These are phyloP conservation scores for Charadrius vociferus DNA, from an alignment of 2,113 vertebrate species.

Conservation along the genomic window DNA sequence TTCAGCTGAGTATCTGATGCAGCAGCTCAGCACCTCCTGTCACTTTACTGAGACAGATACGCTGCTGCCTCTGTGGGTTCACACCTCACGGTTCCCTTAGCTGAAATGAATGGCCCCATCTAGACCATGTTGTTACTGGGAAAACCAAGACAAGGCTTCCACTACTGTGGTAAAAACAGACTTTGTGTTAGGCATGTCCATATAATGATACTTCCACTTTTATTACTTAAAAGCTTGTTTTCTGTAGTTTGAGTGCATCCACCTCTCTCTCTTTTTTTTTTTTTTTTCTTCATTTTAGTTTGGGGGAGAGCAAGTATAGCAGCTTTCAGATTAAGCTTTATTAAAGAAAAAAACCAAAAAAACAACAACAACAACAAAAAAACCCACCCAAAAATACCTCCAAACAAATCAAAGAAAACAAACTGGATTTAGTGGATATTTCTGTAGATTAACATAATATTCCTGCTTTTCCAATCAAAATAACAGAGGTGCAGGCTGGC, in stretches of 20 bases:
- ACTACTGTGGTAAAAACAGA: neutral
- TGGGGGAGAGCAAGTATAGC: neutral
- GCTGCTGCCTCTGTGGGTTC: neutral
- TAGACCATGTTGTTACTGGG: neutral
- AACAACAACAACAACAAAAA: neutral
- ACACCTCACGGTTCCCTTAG: neutral
- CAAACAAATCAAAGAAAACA: neutral
- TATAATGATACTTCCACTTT: neutral
- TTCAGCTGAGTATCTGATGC: neutral
- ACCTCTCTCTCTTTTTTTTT: neutral
- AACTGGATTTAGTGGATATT: neutral
- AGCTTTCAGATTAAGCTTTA: neutral
- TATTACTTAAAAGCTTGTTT: neutral
- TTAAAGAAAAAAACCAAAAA: neutral
- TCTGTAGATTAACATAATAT: neutral
- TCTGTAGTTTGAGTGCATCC: neutral
- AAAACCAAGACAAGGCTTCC: neutral
- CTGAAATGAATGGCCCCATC: neutral
- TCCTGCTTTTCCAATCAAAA: neutral
- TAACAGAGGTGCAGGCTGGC: neutral
- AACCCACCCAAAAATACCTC: too few relatives aligned
- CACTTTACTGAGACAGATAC: neutral
- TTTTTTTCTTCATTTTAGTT: neutral
- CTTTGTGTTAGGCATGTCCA: neutral
- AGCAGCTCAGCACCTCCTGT: neutral